Percentiles rank a stretch among this genome's conserved stretches.
These are phyloP conservation scores for Perca schrenkii DNA, from an alignment of 2,113 vertebrate genomes.

Conservation along the genomic window DNA sequence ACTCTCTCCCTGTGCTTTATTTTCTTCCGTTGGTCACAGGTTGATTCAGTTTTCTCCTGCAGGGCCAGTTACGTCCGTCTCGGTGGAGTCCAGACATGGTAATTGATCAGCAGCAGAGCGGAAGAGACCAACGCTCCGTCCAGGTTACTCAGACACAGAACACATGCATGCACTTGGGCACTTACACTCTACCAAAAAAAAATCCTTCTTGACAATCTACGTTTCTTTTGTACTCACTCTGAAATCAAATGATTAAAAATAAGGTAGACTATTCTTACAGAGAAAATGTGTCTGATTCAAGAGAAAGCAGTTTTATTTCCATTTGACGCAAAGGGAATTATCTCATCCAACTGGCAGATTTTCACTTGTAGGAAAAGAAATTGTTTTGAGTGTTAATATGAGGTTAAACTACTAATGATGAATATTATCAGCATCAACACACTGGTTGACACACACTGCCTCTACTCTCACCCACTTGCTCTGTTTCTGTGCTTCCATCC, in stretches of 20 bases:
- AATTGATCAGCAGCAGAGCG: conserved; percentile 78
- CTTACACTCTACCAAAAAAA: conserved; percentile 22
- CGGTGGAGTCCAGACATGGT: conserved; percentile 61
- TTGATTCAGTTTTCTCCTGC: conserved; percentile 62
- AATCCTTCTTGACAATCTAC: neutral
- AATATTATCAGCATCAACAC: conserved; percentile 9
- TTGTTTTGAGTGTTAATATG: conserved; percentile 4
- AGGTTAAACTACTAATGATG: conserved; percentile 17
- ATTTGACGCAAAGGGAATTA: conserved; percentile 5
- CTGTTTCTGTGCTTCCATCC: conserved; percentile 44
- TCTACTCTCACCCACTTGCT: conserved; percentile 43
- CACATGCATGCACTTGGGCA: conserved; percentile 45
- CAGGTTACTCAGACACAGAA: conserved; percentile 48
- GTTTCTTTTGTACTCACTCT: neutral
- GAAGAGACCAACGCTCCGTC: conserved; percentile 62
- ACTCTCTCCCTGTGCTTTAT: conserved; percentile 29
- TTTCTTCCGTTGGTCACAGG: conserved; percentile 33
- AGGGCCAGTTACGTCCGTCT: conserved; percentile 60
- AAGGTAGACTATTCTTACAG: neutral
- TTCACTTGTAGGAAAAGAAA: conserved; percentile 9
- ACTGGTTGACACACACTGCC: neutral
- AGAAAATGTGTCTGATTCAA: neutral
- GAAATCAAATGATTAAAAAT: neutral
- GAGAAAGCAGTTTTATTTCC: conserved; percentile 23
- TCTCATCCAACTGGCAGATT: conserved; percentile 28